Base-by-base conservation (phyloP, 2,888 invertebrate genomes). In the Tortricodes alternella region DNA sequence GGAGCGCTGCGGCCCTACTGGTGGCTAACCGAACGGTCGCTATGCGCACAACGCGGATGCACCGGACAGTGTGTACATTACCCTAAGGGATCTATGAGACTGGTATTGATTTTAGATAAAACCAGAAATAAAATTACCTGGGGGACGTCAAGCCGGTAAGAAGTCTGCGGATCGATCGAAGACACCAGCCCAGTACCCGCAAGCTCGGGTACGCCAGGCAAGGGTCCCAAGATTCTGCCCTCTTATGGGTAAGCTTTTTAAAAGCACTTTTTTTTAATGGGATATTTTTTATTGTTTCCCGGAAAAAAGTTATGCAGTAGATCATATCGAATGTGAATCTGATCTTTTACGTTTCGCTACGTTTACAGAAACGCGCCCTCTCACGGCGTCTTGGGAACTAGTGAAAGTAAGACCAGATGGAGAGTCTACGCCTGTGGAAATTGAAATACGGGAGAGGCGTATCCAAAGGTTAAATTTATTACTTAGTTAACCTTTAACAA, bases 361-460 rank as follows among this genome's bases (percentile, higher is more conserved):
- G 35, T 13, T 70, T 68, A 13, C 64, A 89, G 90, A 85, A 63
- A 73, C 73, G 2, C 75, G 77, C 1, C 89, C 88, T 2, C 68
- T 84, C 16, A 59, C 68, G 4, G 83, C 80, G 0, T 73, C 85
- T n/a, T 91, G 90, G 90, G 89, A 89, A 32, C 66, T 88, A 1
- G 32, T 90, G 5, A 87, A 74, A 69, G 60, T 53, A 53, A 82
- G 66, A 66, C 79, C 58, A 71, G 89, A 92, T 46, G 71, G 83
- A 15, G 76, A 75, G 18, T 84, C 89, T 24, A 91, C 92, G 0
- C 67, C 83, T 0, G 85, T 92, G 67, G 94, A 94, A 77, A 72
- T 72, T 6, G 93, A 94, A 78, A 80, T 93, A 68, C 91, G 92
- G 50, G 85, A 89, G 53, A 72, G 86, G 38, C 88, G 93, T 6